phyloP scores from a whole-genome alignment of 2,113 vertebrate genomes.

The Xenopus borealis region DNA sequence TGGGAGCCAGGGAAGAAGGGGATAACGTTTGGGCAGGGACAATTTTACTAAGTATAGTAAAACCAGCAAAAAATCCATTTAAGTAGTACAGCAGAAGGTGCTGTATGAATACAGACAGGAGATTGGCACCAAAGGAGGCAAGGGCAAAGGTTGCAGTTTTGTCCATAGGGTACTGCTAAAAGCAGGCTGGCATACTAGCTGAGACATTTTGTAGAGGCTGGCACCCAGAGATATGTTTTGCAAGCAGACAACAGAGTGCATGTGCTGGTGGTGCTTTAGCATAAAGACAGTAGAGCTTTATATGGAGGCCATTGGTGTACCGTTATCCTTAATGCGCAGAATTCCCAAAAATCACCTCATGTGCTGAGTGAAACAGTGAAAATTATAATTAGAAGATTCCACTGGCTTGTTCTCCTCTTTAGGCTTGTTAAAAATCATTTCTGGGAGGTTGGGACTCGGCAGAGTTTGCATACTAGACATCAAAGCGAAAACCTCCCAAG shows the following conservation, averaged over 20 bases:
- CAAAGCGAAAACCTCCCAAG: too few relatives aligned
- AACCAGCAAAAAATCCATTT: constrained; percentile 28
- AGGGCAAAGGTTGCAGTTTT: background rate
- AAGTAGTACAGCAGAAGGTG: constrained; percentile 6
- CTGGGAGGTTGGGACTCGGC: too few relatives aligned
- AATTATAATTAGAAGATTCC: too few relatives aligned
- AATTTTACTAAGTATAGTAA: constrained; percentile 25
- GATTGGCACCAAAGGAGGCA: constrained; percentile 12
- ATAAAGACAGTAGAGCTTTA: too few relatives aligned
- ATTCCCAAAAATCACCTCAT: too few relatives aligned
- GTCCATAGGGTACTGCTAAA: background rate
- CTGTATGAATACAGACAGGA: background rate
- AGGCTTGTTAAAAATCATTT: too few relatives aligned
- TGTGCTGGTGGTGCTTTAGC: background rate
- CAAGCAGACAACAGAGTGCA: background rate
- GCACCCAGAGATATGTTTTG: background rate
- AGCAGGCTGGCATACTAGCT: background rate
- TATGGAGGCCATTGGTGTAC: too few relatives aligned
- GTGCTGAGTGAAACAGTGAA: too few relatives aligned
- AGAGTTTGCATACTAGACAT: too few relatives aligned
- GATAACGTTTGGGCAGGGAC: constrained; percentile 23
- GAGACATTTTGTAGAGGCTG: background rate
- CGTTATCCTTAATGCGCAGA: too few relatives aligned
- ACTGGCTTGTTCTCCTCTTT: too few relatives aligned
- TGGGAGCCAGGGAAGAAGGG: constrained; percentile 42